These are phyloP conservation scores for Lasioglossum morio DNA, from an alignment of 2,888 invertebrate genomes.

Conservation along the genomic window DNA sequence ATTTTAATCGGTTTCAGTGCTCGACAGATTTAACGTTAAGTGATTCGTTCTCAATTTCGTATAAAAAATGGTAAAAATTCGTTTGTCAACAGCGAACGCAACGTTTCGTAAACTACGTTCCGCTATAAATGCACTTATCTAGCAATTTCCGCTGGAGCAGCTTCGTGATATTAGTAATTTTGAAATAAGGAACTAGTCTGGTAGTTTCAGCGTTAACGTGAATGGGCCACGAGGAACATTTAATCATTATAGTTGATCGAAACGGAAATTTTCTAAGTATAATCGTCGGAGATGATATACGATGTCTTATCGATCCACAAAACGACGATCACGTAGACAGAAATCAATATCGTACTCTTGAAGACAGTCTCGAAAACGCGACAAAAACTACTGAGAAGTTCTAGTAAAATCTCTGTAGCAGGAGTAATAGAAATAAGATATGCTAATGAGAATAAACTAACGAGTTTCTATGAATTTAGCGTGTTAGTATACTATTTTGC, in stretches of 20 bases:
- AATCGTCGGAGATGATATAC: neutral
- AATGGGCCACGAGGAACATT: neutral
- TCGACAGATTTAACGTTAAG: no score
- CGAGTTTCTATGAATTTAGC: no score
- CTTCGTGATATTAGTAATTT: neutral
- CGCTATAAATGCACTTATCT: neutral
- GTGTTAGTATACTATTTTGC: no score
- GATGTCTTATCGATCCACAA: neutral
- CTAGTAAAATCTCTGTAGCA: neutral
- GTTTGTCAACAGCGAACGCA: neutral
- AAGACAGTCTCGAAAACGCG: neutral
- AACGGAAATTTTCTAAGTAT: slow-evolving; percentile 6
- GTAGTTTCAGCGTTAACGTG: neutral
- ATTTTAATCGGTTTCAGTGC: no score
- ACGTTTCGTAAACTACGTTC: neutral
- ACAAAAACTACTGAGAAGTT: neutral
- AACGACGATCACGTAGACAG: neutral
- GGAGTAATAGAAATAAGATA: neutral
- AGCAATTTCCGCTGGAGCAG: neutral
- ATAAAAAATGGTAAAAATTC: neutral
- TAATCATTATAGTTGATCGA: neutral
- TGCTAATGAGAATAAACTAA: neutral
- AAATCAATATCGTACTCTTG: neutral
- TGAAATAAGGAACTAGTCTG: neutral
- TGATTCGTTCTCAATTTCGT: neutral